Evolutionary conservation across 2,797 vertebrate genomes (phyloP), one percentile per base, ranked within the genome.

Genomic region (Petrocephalus schoutedeni): DNA sequence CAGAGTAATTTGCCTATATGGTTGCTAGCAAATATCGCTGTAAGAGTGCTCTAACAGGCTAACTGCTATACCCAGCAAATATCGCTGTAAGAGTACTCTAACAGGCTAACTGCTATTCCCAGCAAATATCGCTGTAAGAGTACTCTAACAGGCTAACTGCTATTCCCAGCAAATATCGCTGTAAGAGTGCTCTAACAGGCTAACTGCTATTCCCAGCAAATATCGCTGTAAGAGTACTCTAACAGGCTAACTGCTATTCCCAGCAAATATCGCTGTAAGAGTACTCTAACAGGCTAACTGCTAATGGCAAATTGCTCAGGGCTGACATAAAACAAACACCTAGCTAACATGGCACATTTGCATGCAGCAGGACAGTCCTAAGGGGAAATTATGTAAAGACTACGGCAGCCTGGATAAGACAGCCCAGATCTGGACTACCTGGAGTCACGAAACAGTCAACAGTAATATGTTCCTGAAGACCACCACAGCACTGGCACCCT

Each of bases 381-480:
- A 85, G 23, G 23, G 49, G 49, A 85, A 57, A 85, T 85, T 85
- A 85, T 85, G 83, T 56, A 85, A 57, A 85, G 83, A 36, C 28
- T 51, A 85, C 12, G 23, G 49, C 83, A 57, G 83, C 28, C 49
- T 56, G 54, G 3, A 23, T 57, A 51, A 85, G 53, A 85, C 21
- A 56, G 12, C 21, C 21, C 51, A 85, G 83, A 14, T 36, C 23
- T 7, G 54, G 21, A 36, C 45, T 14, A 84, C 51, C 32, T 16
- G 5, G n/a, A 28, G 21, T 28, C 12, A 85, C 74, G 4, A 85
- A 56, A 84, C 80, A 51, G 45, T 51, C 41, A 54, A 84, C 21
- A 54, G 45, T 84, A 54, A 51, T 51, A 80, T 49, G 16, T 80
- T 80, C 74, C 74, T 49, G 2, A 80, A 49, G 41, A 49, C 74